Evolutionary conservation across 53 echinoderm and acorn worm species (phyloP).

Genomic region (Holothuria scabra): DNA sequence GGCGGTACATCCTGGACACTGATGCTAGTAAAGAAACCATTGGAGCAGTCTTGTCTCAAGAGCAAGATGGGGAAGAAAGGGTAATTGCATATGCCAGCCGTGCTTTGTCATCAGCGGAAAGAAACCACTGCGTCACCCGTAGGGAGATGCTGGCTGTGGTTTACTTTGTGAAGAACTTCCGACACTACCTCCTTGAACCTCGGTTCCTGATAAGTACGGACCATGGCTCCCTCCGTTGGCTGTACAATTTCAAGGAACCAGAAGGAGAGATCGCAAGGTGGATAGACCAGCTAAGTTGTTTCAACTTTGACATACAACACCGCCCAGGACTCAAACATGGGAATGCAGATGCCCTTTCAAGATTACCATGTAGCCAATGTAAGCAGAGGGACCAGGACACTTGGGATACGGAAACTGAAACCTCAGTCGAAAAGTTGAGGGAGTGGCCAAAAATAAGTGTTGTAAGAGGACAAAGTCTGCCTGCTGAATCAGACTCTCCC

Average conservation of each 20-base stretch:
- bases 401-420: neutral
- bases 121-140: conserved; percentile 11
- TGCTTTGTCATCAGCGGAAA: conserved; percentile 43
- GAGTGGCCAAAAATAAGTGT: neutral
- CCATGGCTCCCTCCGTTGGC: too few species aligned
- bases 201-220: conserved; percentile 45
- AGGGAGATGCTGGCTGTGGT: too few species aligned
- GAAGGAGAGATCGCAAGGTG: conserved; percentile 8
- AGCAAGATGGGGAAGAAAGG: too few species aligned
- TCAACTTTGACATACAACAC: neutral
- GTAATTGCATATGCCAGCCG: too few species aligned
- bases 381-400: neutral
- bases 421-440: neutral
- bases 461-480: neutral
- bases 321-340: conserved; percentile 3
- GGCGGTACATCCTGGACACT: conserved; percentile 53
- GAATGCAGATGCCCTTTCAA: conserved; percentile 8
- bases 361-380: conserved; percentile 16
- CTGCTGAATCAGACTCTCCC: neutral
- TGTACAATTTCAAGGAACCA: conserved; percentile 64
- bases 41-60: conserved; percentile 59
- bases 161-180: neutral
- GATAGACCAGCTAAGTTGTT: neutral
- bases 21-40: conserved; percentile 62
- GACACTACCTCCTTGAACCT: neutral